phyloP scores from a whole-genome alignment of 2,888 invertebrate genomes.

The Eupithecia insigniata region DNA sequence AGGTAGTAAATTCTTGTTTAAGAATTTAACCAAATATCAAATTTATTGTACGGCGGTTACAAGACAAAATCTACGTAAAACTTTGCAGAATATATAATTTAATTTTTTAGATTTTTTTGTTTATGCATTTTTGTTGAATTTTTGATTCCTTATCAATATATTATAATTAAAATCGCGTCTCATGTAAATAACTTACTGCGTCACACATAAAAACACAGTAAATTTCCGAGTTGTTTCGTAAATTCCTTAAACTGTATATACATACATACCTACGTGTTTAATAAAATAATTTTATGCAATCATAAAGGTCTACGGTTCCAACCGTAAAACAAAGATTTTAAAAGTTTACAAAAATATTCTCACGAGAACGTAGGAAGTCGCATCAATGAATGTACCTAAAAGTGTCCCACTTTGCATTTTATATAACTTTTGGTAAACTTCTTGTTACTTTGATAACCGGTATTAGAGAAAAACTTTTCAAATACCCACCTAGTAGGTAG shows the following conservation, averaged over 20 bases:
- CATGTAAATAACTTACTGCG: no score
- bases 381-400: conserved; percentile 32
- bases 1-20: no score
- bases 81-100: no score
- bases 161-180: no score
- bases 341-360: conserved; percentile 18
- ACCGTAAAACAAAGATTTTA: neutral
- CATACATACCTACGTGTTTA: neutral
- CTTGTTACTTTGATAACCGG: conserved; percentile 10
- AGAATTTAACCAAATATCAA: neutral
- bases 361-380: conserved; percentile 29
- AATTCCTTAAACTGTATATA: neutral
- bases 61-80: no score
- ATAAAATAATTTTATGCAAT: neutral
- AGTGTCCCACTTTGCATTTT: conserved; percentile 33
- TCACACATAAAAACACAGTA: no score
- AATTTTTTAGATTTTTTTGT: no score
- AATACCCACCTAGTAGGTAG: neutral
- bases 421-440: conserved; percentile 29
- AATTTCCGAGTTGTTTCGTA: neutral
- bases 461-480: conserved; percentile 10
- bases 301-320: neutral
- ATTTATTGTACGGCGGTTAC: neutral
- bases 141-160: no score
- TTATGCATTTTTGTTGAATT: no score